phyloP scores from a whole-genome alignment of 2,888 invertebrate species.

The Rotaria sp. region DNA sequence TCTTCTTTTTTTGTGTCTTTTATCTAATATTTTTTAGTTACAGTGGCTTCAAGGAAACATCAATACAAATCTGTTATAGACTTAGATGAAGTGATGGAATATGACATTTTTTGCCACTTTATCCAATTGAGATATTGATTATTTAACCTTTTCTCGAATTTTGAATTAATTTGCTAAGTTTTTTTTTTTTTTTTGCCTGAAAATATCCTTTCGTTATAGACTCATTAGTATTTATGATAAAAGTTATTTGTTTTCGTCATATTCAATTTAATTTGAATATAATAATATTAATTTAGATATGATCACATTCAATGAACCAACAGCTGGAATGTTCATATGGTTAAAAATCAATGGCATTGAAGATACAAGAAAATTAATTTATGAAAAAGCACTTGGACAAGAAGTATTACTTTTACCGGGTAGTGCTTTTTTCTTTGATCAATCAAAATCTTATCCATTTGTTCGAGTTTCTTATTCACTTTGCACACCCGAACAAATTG shows the following conservation, averaged over 20 bases:
- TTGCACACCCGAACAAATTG: constrained; percentile 64
- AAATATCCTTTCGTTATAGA: background rate
- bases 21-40: too few species aligned
- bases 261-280: too few species aligned
- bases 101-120: background rate
- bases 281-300: constrained; percentile 56
- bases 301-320: constrained; percentile 65
- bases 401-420: constrained; percentile 67
- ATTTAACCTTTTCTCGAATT: background rate
- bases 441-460: constrained; percentile 63
- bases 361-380: constrained; percentile 69
- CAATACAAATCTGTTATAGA: too few species aligned
- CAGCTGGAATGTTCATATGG: constrained; percentile 74
- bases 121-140: background rate
- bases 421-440: constrained; percentile 66
- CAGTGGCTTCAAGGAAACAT: too few species aligned
- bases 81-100: too few species aligned
- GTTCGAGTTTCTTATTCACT: constrained; percentile 69
- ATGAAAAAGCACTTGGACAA: constrained; percentile 64
- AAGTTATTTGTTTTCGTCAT: too few species aligned
- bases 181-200: background rate
- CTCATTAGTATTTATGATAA: too few species aligned
- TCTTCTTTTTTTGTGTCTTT: too few species aligned
- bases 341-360: constrained; percentile 64
- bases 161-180: background rate